Conservation (phyloP, 2,888 invertebrate genomes). For the Agrotis segetum region DNA sequence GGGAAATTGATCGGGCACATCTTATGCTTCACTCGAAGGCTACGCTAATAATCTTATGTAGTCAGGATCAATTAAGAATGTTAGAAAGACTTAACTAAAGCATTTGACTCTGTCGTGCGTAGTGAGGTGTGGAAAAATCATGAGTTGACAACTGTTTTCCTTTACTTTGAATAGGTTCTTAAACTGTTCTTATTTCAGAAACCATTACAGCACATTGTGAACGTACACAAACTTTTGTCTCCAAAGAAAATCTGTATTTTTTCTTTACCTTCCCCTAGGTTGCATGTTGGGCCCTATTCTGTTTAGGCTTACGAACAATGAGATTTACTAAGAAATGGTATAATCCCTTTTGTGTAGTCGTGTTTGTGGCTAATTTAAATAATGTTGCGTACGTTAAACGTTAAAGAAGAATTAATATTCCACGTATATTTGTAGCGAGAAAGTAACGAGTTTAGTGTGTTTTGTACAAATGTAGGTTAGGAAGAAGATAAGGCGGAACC, state of each 20-base stretch:
- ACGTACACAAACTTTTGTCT: too few relatives aligned
- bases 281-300: neutral
- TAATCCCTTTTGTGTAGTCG: too few relatives aligned
- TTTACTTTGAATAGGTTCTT: neutral
- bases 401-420: too few relatives aligned
- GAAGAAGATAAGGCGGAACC: too few relatives aligned
- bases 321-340: neutral
- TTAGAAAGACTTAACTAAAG: neutral
- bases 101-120: constrained; percentile 7
- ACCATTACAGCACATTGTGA: too few relatives aligned
- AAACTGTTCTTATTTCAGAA: neutral
- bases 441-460: too few relatives aligned
- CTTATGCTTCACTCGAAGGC: too few relatives aligned
- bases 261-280: neutral
- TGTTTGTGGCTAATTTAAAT: neutral
- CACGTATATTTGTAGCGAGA: too few relatives aligned
- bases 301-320: neutral
- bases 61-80: neutral
- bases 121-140: neutral
- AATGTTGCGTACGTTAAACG: neutral
- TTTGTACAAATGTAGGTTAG: too few relatives aligned
- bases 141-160: neutral
- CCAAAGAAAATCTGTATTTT: neutral
- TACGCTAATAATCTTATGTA: neutral
- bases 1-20: too few relatives aligned